Evolutionary conservation across 2,113 vertebrate species (phyloP), one percentile per base, ranked within the genome.

Genomic region (Albula glossodonta): DNA sequence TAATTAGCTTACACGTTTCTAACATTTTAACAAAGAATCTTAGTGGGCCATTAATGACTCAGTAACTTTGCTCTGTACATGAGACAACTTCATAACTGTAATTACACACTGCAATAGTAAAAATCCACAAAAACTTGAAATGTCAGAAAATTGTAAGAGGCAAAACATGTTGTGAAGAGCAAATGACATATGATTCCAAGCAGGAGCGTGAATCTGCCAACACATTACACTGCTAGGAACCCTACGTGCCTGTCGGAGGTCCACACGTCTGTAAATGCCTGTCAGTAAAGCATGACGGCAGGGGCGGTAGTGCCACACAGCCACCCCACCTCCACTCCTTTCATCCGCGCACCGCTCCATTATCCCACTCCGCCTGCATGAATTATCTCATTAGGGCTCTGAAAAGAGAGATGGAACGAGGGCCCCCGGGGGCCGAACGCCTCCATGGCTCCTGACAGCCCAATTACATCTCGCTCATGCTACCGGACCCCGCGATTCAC

Each of bases 331-430:
- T 78, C 51, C 70, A 19, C 51, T 12, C 41, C 56, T 80, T 85
- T 80, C 84, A 80, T 60, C 77, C 12, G 56, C 52, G 51, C 19
- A 19, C 41, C 1, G 56, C 56, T 63, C 56, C 22, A 85, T 85
- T 85, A 66, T 85, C 84, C 84, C 48, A 17, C 31, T 7, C 78
- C 48, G 25, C 60, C 79, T 66, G 78, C 78, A 66, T 85, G 84
- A 85, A 85, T 85, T 85, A 85, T 85, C 80, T 85, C 84, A 85
- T 85, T 80, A 85, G 84, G 41, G 31, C 22, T 63, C 51, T 78
- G 85, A 82, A 63, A 81, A 78, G 50, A 50, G 66, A 9, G 49
- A 19, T 66, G 19, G 80, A 82, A 60, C 74, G 63, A 51, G 56
- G 13, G 51, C 12, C 53, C 78, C 51, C 50, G 17, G 41, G 12